Evolutionary conservation across 2,797 vertebrate species (phyloP), one percentile per base, ranked within the genome.

Genomic region (Argentina silus): DNA sequence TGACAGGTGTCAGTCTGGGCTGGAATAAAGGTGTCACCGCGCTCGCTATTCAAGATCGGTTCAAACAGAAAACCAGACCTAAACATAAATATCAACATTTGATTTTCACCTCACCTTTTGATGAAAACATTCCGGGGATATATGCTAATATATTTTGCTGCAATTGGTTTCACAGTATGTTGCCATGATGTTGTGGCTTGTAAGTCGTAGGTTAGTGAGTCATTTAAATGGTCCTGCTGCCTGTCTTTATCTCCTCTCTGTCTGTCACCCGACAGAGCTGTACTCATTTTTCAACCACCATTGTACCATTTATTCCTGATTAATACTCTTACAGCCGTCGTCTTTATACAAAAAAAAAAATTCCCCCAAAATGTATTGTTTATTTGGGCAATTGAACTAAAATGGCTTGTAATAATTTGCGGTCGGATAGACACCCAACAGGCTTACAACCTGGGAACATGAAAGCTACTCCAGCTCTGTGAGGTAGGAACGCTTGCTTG

Each of bases 1-100:
- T 91, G 91, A 92, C 91, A 92, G 90, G 90, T 92, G 91, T 81
- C 91, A 91, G 81, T 92, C 91, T 77, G 76, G 47, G 78, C 48
- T 27, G 23, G 45, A 19, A 19, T 19, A 48, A 48, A 12, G 42
- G 45, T 61, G 59, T 36, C 59, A 61, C 27, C 27, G 19, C 47
- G 59, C 45, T 23, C 8, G 19, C 63, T 3, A 1, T 50, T 11
- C 7, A 66, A 50, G 45, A 17, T 63, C 42, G 15, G 15, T n/a
- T 17, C 2, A 43, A n/a, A 44, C 5, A 15, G 5, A 43, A 44
- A 63, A 9, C 61, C 61, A 44, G 36, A 7, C 14, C 36, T 15
- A 15, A 14, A 62, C 3, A 15, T 10, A 7, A 36, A 36, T 36
- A 36, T 36, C 27, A 36, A 36, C 4, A 36, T 36, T 36, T 36